Evolutionary conservation across 2,888 invertebrate genomes (phyloP), one percentile per base, ranked within the genome.

Genomic region (Latrodectus hesperus): DNA sequence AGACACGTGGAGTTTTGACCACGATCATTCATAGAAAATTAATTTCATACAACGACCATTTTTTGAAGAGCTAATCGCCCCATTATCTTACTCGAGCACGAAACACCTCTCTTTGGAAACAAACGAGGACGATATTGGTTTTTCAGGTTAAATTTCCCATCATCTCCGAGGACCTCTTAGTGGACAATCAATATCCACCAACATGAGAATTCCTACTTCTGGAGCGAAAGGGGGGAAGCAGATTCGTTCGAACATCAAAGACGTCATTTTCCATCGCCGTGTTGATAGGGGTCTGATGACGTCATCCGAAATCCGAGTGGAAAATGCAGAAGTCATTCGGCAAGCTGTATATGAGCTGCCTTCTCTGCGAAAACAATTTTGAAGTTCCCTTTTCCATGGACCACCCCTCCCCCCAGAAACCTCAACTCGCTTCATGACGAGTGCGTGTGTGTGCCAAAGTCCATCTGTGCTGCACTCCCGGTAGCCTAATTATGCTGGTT

Each of bases 401-500:
- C 70, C n/a, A 38, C 64, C 75, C 64, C 74, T 38, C n/a, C 14
- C 12, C n/a, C 49, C 38, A 71, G 22, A 12, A 70, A 38, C 38
- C 49, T 70, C 38, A 60, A 26, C 52, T 74, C 60, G 55, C 12
- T 38, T 38, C 14, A 71, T 22, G 22, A 22, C 22, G 22, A 22
- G 51, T 17, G 11, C n/a, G 26, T 26, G 22, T 49, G 71, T 49
- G 52, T n/a, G 22, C 22, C 51, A n/a, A 68, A 76, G 12, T 51
- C 74, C 74, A 55, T 74, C 60, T 55, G 74, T 55, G 74, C 74
- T 22, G 14, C 68, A 12, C 52, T 67, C 53, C 53, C 22, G 74
- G 52, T 16, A 60, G 70, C 49, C 79, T 82, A 75, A 82, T 82
- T 82, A 75, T 55, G 75, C 51, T 38, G 75, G 68, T 68, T 75